Evolutionary conservation across 2,888 invertebrate species (phyloP), one percentile per base, ranked within the genome.

Genomic region (Smittia sp.): DNA sequence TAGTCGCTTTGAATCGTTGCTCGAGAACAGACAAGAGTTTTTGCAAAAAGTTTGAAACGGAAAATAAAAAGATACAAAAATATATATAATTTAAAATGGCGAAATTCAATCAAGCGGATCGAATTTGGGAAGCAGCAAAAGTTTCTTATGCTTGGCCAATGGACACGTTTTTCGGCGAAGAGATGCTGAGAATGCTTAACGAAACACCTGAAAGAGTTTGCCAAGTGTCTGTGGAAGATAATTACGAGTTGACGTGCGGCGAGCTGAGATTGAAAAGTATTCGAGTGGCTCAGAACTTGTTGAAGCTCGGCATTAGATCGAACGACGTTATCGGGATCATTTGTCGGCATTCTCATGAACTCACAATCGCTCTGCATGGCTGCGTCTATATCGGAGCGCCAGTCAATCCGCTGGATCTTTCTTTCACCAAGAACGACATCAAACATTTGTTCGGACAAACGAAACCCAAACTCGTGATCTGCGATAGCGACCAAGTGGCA

Each of bases 381-480:
- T 25, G 38, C n/a, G 76, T 82, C 22, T 75, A 79, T 13, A 79
- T 80, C 68, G 81, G 81, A 1, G 79, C 78, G 0, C 79, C 80
- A 7, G 78, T 82, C 1, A 81, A 80, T 76, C 78, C 81, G 0
- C 77, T 81, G 7, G 75, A 75, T 54, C 24, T 62, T 11, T 11
- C 24, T 7, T 72, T 32, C 9, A 68, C 41, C 1, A 70, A 74
- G 39, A 69, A 74, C 52, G 62, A 73, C 2, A 58, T 65, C 24
- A 70, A 66, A 15, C 69, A 69, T 6, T 46, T 69, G 46, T 69
- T 41, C 15, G 25, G 7, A 22, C 24, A 32, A 15, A 69, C 69
- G n/a, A 41, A 25, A 20, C 69, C 69, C 1, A 69, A 69, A 24
- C 1, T 69, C 22, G 52, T 69, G 15, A 39, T 69, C 25, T 52